These are phyloP conservation scores for Ascidia mentula DNA, from an alignment of 23 tunicate genomes.

Conservation along the genomic window DNA sequence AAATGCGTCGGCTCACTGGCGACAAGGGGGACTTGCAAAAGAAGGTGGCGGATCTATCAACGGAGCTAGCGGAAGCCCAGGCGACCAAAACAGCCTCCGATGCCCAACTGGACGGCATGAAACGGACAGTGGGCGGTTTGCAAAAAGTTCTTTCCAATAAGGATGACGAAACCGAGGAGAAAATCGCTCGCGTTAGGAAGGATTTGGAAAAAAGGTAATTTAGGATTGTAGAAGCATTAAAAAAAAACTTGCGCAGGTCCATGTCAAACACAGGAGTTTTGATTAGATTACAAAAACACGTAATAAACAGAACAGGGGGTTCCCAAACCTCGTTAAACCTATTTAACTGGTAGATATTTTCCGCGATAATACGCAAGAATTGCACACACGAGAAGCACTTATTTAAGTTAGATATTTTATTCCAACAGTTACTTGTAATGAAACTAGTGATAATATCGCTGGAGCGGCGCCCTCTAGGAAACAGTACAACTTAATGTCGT, in stretches of 20 bases:
- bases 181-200: slow-evolving; percentile 36
- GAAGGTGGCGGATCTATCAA: slow-evolving; percentile 35
- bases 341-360: no score
- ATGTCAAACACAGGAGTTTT: no score
- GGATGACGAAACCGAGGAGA: slow-evolving; percentile 50
- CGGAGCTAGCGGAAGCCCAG: slow-evolving; percentile 49
- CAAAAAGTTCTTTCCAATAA: slow-evolving; percentile 55
- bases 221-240: not conserved
- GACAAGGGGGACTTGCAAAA: slow-evolving; percentile 66
- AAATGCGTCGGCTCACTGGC: slow-evolving; percentile 21
- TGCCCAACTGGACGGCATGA: slow-evolving; percentile 57
- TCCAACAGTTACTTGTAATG: no score
- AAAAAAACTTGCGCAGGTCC: not conserved
- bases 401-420: no score
- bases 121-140: slow-evolving; percentile 49
- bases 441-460: no score
- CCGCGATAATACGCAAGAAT: no score
- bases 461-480: no score
- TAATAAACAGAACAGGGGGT: no score
- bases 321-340: no score
- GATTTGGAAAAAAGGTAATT: slow-evolving; percentile 51
- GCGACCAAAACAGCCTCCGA: slow-evolving; percentile 38
- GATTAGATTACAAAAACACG: no score
- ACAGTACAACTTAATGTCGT: no score
- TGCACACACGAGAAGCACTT: no score